Base-by-base conservation (phyloP, 2,113 vertebrate genomes). In the mouse (Mus musculus) region DNA sequence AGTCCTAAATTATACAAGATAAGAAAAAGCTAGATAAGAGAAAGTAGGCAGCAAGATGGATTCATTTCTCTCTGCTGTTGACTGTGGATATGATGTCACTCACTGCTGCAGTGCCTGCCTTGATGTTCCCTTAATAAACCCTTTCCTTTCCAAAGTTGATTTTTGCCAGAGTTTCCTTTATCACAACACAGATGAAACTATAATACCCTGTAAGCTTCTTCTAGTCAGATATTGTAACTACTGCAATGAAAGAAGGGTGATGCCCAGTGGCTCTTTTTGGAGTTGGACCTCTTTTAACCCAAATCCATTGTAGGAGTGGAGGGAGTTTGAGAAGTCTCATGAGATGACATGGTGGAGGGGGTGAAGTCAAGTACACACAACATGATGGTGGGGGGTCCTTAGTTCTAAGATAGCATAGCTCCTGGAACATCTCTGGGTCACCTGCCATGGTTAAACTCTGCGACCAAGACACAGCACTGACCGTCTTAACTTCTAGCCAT, bases 281-380 rank as follows among this genome's bases (percentile, higher is more conserved):
- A 73, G 33, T 16, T 63, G 92, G 54, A 14, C 24, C 75, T n/a
- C 22, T 94, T 88, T 72, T 36, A 39, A 67, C 4, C 65, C 42
- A 20, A 22, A 56, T 63, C 7, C 33, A 39, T 30, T 63, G 36
- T n/a, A 36, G 67, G 59, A 65, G 11, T 8, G 8, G 46, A 56
- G 28, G 56, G 42, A 72, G 49, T 89, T 81, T 54, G 77, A 59
- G 16, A 73, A 89, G 42, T 84, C 56, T 33, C 17, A 0, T 42
- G 65, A 63, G 54, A 82, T 61, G 67, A 63, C 24, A 14, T 7
- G 10, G 42, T 10, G 9, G 7, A 82, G 33, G 7, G 7, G 49
- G 14, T 7, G 3, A 11, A n/a, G 17, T 42, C 12, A 67, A 19
- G 13, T 7, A 12, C 1, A 13, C 1, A 13, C 12, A 42, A 22